Evolutionary conservation across 2,113 vertebrate genomes (phyloP), one percentile per base, ranked within the genome.

Genomic region (Peromyscus maniculatus): DNA sequence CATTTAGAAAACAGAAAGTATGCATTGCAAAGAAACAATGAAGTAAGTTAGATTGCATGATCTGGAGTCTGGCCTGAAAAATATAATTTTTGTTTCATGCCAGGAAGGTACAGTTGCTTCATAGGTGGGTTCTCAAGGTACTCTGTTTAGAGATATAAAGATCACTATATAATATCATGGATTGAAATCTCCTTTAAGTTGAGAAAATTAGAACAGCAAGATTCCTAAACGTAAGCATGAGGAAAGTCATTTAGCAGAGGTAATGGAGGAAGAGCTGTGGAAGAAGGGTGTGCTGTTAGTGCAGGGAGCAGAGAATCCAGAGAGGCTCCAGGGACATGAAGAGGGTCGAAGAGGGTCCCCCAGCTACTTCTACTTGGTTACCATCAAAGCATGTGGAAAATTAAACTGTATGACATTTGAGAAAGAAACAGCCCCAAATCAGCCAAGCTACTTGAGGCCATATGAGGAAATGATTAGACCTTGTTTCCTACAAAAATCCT

Each of bases 1-100:
- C 89, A 89, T 80, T 86, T 5, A 74, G n/a, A 92, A 92, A 94
- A 31, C 26, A 78, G 16, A 78, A 92, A 84, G 1, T 36, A 67
- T 28, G 0, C 1, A 28, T 62, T 74, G 0, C 3, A 36, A 13
- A 52, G 89, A 31, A 86, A 55, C 5, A 36, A 36, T 36, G 46
- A 5, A 16, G 46, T 84, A 75, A 71, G 66, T 67, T 13, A 92
- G 28, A 7, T 5, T 57, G 17, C 49, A 22, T 0, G 62, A 62
- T 46, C n/a, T 88, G 28, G 39, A 57, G 1, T 52, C 19, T 74
- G 79, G 10, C 7, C 84, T 33, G 22, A 24, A 72, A 3, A 26
- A n/a, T 86, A 49, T 52, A 33, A 64, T 83, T 69, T 87, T 59
- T 57, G 0, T 49, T 57, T 72, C 4, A 66, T 36, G 10, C 36